A percentile compares a stretch with the other conserved stretches of the same genome.
Conservation (phyloP, 2,113 vertebrate species). For the Mesitornis unicolor region DNA sequence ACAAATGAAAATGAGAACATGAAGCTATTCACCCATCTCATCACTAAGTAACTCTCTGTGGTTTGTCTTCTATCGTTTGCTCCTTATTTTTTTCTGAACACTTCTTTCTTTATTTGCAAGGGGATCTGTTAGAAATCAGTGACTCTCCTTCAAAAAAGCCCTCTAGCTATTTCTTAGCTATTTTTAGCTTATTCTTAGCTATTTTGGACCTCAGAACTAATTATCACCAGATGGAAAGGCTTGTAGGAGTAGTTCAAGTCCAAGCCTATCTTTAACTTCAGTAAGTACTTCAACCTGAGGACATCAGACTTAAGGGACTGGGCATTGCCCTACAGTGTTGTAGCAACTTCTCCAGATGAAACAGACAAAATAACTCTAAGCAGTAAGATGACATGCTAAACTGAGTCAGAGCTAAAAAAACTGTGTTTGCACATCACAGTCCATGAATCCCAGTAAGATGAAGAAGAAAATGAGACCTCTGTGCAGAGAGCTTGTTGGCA, state of each 20-base stretch:
- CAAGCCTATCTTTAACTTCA: neutral
- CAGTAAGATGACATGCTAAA: neutral
- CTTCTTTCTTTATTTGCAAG: neutral
- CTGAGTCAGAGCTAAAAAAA: neutral
- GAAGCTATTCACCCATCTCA: neutral
- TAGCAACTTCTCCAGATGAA: neutral
- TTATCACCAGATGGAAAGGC: neutral
- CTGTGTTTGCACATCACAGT: neutral
- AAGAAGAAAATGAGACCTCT: neutral
- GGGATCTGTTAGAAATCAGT: neutral
- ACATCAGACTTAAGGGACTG: neutral
- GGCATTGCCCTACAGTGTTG: neutral
- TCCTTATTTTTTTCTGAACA: neutral
- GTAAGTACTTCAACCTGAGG: neutral
- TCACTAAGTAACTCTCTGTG: neutral
- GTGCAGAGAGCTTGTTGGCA: neutral
- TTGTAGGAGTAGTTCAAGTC: neutral
- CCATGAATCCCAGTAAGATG: neutral
- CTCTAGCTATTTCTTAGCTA: neutral
- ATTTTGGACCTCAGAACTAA: neutral
- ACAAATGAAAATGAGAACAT: neutral
- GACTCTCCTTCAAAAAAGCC: neutral
- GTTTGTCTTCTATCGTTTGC: neutral
- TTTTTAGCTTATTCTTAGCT: neutral
- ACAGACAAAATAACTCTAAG: neutral